Evolutionary conservation across 2,113 vertebrate species (phyloP).

Genomic region (Hymenochirus boettgeri): DNA sequence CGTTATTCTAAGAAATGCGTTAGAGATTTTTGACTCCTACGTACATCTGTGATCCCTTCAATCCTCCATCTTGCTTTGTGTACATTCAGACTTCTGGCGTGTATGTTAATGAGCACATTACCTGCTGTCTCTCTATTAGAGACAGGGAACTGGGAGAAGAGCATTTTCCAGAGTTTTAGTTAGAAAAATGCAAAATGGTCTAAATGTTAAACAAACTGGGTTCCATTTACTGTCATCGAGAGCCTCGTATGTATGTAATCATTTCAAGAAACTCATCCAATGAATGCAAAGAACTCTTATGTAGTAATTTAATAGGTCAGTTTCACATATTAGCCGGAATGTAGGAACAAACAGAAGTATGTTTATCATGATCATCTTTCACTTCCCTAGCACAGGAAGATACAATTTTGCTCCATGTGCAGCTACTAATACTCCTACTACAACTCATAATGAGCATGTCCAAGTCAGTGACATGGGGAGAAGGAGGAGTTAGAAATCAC

Average conservation of each 20-base stretch:
- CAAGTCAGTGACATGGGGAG: too few species aligned
- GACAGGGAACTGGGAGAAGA: background rate
- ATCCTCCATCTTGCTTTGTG: constrained; percentile 6
- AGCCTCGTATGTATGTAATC: background rate
- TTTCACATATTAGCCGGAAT: too few species aligned
- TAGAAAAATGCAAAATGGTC: too few species aligned
- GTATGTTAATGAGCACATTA: constrained; percentile 11
- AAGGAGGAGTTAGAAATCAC: too few species aligned
- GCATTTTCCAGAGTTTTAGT: background rate
- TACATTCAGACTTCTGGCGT: background rate
- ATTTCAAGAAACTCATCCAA: background rate
- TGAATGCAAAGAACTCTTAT: background rate
- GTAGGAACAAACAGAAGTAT: too few species aligned
- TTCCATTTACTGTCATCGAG: background rate
- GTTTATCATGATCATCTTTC: too few species aligned
- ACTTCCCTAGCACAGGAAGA: too few species aligned
- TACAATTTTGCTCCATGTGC: too few species aligned
- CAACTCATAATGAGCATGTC: too few species aligned
- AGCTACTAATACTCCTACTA: too few species aligned
- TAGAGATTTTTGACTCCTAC: constrained; percentile 20
- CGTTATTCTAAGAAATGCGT: constrained; percentile 13
- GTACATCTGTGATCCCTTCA: constrained; percentile 20
- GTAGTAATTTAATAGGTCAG: background rate
- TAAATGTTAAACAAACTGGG: background rate
- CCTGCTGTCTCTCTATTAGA: constrained; percentile 18